Evolutionary conservation across 53 echinoderm and acorn worm species (phyloP).

Genomic region (Hippasteria phrygiana): DNA sequence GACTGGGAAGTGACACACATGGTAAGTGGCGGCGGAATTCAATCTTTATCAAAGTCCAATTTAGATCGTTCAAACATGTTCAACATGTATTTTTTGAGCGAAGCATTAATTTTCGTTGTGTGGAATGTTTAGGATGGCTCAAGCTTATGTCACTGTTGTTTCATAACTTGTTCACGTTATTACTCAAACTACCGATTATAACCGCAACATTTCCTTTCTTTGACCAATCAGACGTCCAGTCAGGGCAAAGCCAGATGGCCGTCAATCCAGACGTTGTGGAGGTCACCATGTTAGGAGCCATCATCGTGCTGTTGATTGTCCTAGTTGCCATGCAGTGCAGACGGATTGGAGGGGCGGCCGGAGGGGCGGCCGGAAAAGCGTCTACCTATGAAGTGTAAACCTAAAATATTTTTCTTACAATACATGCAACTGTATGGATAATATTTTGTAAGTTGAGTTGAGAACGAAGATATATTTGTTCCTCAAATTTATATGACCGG

Average conservation of each 20-base stretch:
- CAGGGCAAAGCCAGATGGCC: constrained; percentile 2
- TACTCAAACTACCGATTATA: not conserved
- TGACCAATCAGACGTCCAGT: constrained; percentile 14
- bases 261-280: constrained; percentile 59
- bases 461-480: no score
- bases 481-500: no score
- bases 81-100: no score
- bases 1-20: constrained; percentile 1
- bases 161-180: not conserved
- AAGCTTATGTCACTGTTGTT: no score
- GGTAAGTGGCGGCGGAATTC: constrained; percentile 33
- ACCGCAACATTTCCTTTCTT: not conserved
- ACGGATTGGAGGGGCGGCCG: constrained; percentile 13
- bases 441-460: no score
- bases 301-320: constrained; percentile 40
- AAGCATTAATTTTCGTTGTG: no score
- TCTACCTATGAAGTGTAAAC: constrained; percentile 9
- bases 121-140: no score
- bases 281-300: constrained; percentile 45
- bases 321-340: constrained; percentile 47
- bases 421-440: no score
- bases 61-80: no score
- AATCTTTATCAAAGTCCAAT: not conserved
- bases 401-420: not conserved
- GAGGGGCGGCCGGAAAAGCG: constrained; percentile 45